Evolutionary conservation across 2,113 vertebrate genomes (phyloP).

Genomic region (Athene noctua): DNA sequence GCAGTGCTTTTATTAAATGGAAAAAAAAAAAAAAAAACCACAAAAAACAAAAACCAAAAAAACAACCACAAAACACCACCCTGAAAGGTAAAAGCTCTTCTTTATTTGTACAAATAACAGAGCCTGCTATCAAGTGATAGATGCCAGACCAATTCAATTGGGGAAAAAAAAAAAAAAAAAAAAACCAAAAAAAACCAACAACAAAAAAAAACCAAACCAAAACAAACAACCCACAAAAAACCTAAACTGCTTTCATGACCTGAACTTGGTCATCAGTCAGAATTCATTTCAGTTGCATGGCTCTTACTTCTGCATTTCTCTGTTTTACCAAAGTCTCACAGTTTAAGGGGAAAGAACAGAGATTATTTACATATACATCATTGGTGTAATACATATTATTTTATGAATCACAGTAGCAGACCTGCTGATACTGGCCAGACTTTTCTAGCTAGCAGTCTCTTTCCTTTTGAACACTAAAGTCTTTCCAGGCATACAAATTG

Average conservation of each 20-base stretch:
- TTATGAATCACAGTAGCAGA: neutral
- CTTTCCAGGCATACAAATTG: neutral
- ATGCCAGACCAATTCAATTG: neutral
- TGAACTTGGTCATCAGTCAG: conserved; percentile 35
- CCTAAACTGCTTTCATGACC: neutral
- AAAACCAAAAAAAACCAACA: neutral
- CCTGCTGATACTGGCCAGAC: neutral
- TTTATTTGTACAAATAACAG: conserved; percentile 26
- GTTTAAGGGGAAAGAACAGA: neutral
- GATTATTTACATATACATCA: neutral
- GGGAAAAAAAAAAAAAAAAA: neutral
- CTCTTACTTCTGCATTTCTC: neutral
- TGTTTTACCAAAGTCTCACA: neutral
- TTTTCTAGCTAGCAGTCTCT: neutral
- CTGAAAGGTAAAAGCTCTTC: neutral
- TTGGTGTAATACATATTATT: neutral
- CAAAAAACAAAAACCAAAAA: no score
- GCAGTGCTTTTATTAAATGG: neutral
- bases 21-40: neutral
- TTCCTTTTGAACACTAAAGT: neutral
- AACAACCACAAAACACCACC: no score
- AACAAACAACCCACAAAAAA: neutral
- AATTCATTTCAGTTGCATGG: neutral
- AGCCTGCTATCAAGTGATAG: conserved; percentile 1
- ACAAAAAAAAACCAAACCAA: no score